Percentiles rank a stretch among this genome's conserved stretches.
phyloP scores from a whole-genome alignment of 2,888 invertebrate genomes.

The Cartodere bifasciata region DNA sequence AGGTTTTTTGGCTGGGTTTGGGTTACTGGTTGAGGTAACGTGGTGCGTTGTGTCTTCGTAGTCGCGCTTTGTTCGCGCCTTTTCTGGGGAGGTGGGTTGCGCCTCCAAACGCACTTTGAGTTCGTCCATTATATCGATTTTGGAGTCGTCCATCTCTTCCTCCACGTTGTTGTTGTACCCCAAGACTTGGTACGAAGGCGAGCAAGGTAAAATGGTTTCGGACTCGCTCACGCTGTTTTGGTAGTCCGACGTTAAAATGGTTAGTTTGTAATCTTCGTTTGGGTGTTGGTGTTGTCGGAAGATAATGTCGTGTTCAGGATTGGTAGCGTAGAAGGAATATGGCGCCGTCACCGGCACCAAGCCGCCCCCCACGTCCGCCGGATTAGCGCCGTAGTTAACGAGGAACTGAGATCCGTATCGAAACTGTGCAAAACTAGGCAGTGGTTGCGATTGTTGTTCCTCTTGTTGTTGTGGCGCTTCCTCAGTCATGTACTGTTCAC shows the following conservation, averaged over 20 bases:
- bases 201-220: conserved; percentile 6
- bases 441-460: conserved; percentile 34
- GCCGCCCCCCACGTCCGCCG: conserved; percentile 75
- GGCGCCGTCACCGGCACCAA: conserved; percentile 39
- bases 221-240: neutral
- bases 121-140: conserved; percentile 31
- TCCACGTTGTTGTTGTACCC: conserved; percentile 16
- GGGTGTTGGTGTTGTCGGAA: conserved; percentile 17
- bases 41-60: conserved; percentile 28
- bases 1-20: conserved; percentile 11
- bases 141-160: conserved; percentile 34
- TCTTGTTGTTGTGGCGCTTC: conserved; percentile 36
- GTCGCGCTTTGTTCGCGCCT: conserved; percentile 28
- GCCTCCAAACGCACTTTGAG: conserved; percentile 20
- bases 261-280: conserved; percentile 4
- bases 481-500: conserved; percentile 39
- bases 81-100: conserved; percentile 26
- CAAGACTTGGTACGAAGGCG: conserved; percentile 1
- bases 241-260: conserved; percentile 11
- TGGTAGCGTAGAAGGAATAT: conserved; percentile 23
- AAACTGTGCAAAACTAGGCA: conserved; percentile 56
- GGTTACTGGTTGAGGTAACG: conserved; percentile 26
- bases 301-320: conserved; percentile 19
- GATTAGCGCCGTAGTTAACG: conserved; percentile 35
- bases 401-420: no score